A percentile compares a stretch with the other conserved stretches of the same genome.
These are phyloP conservation scores for Fregata magnificens DNA, from an alignment of 2,113 vertebrate species.

Conservation along the genomic window DNA sequence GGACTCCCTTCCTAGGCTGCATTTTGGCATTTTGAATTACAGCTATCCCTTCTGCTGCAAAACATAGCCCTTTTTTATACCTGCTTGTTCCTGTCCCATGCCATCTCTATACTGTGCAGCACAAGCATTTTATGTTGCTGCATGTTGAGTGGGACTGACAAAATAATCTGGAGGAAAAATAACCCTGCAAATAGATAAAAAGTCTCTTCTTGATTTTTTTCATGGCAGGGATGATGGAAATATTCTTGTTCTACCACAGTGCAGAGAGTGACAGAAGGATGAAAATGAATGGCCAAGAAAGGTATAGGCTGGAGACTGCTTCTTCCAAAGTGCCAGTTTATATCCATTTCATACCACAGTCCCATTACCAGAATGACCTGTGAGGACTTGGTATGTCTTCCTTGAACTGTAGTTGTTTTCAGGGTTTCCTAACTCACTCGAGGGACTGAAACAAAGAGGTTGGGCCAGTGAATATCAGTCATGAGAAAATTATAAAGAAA, in stretches of 20 bases:
- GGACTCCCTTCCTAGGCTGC: background rate
- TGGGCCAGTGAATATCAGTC: background rate
- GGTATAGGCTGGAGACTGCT: background rate
- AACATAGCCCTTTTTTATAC: background rate
- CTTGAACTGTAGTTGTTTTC: background rate
- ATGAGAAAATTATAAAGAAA: background rate
- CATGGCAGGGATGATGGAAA: background rate
- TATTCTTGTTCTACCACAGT: background rate
- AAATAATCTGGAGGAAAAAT: background rate
- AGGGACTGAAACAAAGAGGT: background rate
- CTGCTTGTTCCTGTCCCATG: background rate
- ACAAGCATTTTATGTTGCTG: background rate
- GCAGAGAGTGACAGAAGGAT: background rate
- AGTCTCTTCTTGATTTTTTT: background rate
- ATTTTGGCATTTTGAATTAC: background rate
- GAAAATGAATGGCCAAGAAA: background rate
- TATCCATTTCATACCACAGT: background rate
- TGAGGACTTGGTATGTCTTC: background rate
- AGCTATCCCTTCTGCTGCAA: background rate
- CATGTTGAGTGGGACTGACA: background rate
- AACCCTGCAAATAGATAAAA: background rate
- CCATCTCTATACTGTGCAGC: background rate
- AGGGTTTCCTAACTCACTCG: rapidly evolving
- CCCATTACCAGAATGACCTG: background rate
- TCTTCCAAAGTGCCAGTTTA: background rate